Percentiles rank a stretch among this genome's conserved stretches.
phyloP scores from a whole-genome alignment of 2,113 vertebrate species.

The Hippocampus mohnikei region DNA sequence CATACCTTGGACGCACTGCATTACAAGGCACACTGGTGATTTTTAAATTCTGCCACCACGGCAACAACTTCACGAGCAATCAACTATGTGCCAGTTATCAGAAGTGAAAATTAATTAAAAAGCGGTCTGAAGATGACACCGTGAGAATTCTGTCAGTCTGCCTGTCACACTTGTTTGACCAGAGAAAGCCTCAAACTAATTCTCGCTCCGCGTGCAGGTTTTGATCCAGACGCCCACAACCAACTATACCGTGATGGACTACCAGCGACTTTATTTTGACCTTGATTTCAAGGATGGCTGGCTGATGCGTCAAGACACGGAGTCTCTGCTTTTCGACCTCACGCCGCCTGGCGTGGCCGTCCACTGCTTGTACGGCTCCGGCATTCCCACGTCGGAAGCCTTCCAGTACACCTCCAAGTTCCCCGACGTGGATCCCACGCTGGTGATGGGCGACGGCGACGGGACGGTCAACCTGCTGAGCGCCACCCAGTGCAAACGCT shows the following conservation, averaged over 20 bases:
- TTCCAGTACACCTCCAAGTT: conserved; percentile 83
- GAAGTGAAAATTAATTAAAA: no score
- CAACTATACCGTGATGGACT: conserved; percentile 91
- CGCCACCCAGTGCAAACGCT: conserved; percentile 80
- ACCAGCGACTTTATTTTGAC: conserved; percentile 81
- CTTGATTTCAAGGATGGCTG: conserved; percentile 86
- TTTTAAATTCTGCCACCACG: no score
- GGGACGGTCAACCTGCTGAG: conserved; percentile 93
- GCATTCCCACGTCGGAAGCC: conserved; percentile 76
- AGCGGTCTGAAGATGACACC: no score
- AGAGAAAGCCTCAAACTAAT: no score
- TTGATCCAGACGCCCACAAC: conserved; percentile 80
- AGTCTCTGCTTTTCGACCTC: conserved; percentile 74
- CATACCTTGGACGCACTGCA: no score
- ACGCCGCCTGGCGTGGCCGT: conserved; percentile 79
- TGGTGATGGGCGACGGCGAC: conserved; percentile 79
- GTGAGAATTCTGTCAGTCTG: no score
- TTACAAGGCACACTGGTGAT: no score
- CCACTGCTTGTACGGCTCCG: conserved; percentile 88
- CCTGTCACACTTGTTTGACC: no score
- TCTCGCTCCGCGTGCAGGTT: conserved; percentile 47
- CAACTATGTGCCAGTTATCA: no score
- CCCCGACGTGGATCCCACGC: conserved; percentile 85
- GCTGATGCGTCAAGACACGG: conserved; percentile 87
- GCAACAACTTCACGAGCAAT: no score